phyloP scores from a whole-genome alignment of 2,113 vertebrate species.

The Athene noctua region DNA sequence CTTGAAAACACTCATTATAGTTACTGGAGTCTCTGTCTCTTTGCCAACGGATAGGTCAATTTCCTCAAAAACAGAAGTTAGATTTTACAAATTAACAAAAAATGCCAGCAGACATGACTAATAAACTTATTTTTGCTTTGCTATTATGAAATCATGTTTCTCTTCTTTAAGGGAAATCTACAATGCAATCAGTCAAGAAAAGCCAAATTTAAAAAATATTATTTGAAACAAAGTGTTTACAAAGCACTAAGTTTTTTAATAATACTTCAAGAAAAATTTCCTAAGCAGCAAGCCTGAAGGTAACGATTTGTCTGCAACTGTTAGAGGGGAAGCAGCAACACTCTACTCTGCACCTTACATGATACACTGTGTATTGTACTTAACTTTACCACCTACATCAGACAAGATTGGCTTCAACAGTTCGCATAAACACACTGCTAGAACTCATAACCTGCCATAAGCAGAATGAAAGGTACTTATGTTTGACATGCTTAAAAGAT shows the following conservation, averaged over 20 bases:
- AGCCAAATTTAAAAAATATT: not conserved
- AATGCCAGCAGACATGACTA: not conserved
- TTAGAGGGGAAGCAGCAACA: not conserved
- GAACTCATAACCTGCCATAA: constrained; percentile 3
- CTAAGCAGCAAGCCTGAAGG: not conserved
- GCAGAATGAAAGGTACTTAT: constrained; percentile 40
- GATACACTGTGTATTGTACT: not conserved
- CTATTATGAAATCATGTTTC: not conserved
- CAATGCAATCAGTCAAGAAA: not conserved
- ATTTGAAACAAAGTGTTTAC: not conserved
- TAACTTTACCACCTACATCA: not conserved
- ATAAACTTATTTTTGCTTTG: not conserved
- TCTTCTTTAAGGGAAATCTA: not conserved
- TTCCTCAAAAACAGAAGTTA: constrained; percentile 76
- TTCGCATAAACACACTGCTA: not conserved
- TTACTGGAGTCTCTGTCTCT: constrained; percentile 78
- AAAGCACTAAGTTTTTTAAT: not conserved
- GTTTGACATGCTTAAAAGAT: constrained; percentile 10
- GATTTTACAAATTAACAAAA: not conserved
- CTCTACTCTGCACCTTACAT: not conserved
- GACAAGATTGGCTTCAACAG: not conserved
- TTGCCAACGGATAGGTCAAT: constrained; percentile 78
- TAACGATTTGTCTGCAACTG: not conserved
- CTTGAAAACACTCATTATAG: constrained; percentile 92
- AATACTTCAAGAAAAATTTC: not conserved